A percentile compares a stretch with the other conserved stretches of the same genome.
These are phyloP conservation scores for Sapayoa aenigma DNA, from an alignment of 2,113 vertebrate species.

Conservation along the genomic window DNA sequence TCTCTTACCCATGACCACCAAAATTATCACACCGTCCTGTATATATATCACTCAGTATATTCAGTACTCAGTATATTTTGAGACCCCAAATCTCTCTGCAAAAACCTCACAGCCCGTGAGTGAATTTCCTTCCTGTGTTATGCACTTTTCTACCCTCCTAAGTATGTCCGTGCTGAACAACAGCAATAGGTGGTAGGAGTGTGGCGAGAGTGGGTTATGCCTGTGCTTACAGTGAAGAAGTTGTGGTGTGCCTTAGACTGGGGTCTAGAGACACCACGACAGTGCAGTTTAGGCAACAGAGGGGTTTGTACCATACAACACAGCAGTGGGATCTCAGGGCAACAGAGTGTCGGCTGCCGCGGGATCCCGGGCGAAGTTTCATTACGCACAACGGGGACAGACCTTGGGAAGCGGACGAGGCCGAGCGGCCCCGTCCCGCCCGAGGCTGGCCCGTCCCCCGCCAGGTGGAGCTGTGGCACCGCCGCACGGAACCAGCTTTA, in stretches of 20 bases:
- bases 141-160: neutral
- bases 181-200: neutral
- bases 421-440: neutral
- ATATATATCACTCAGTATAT: no score
- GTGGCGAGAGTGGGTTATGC: neutral
- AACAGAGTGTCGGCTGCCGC: accelerated
- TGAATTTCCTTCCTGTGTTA: neutral
- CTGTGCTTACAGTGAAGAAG: neutral
- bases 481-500: neutral
- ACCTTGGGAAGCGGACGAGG: accelerated
- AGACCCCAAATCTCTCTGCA: neutral
- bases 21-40: neutral
- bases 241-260: neutral
- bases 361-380: neutral
- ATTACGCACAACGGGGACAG: accelerated
- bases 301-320: neutral
- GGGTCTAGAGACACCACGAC: neutral
- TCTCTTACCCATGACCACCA: neutral
- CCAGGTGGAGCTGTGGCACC: conserved; percentile 44
- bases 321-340: neutral
- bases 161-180: neutral
- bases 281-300: accelerated
- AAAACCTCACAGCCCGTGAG: neutral
- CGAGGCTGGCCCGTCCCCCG: neutral
- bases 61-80: neutral